A percentile compares a stretch with the other conserved stretches of the same genome.
Evolutionary conservation across 2,797 vertebrate genomes (phyloP).

Genomic region (Carcharodon carcharias): DNA sequence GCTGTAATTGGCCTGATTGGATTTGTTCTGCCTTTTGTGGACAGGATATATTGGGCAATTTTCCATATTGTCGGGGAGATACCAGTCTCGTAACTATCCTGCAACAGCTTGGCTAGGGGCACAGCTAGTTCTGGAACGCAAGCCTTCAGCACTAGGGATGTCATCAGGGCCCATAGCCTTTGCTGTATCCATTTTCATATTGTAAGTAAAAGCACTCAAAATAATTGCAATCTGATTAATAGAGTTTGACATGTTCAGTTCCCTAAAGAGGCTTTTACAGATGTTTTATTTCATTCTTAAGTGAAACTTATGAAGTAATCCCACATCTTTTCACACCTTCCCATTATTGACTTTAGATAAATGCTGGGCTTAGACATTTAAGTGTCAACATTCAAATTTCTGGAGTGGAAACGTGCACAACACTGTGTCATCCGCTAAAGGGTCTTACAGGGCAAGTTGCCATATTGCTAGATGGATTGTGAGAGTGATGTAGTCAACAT

Average conservation of each 20-base stretch:
- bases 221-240: neutral
- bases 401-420: neutral
- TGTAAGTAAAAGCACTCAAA: neutral
- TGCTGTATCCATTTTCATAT: neutral
- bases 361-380: neutral
- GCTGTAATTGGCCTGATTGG: neutral
- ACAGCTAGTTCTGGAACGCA: neutral
- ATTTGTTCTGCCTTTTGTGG: neutral
- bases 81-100: neutral
- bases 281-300: neutral
- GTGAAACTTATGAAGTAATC: neutral
- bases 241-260: neutral
- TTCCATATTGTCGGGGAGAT: neutral
- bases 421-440: neutral
- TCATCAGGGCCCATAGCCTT: neutral
- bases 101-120: neutral
- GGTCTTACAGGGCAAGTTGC: neutral
- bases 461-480: neutral
- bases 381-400: neutral
- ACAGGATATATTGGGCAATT: neutral
- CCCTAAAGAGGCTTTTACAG: neutral
- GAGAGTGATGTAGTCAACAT: neutral
- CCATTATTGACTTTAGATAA: neutral
- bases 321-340: neutral
- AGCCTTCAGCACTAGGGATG: neutral